Evolutionary conservation across 2,888 invertebrate genomes (phyloP), one percentile per base, ranked within the genome.

Genomic region (Pharmacophagus antenor): DNA sequence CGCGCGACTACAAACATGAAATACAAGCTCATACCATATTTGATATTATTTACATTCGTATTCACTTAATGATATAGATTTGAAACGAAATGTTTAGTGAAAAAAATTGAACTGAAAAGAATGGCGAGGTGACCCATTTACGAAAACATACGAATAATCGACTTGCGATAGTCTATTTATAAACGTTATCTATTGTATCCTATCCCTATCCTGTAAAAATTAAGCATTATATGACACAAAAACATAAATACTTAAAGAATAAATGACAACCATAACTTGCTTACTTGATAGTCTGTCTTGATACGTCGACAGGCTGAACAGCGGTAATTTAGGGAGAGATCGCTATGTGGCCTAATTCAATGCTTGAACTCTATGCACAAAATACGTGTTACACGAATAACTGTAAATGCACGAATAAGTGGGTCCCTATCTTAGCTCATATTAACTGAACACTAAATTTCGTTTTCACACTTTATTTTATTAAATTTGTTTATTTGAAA

Each of bases 261-360:
- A 57, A 58, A 49, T 37, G 54, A 54, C 67, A 62, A 68, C 69
- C 79, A 70, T 72, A 80, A 77, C 72, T 74, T 82, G 90, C 91
- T 91, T 85, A 91, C 91, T 71, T 67, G 70, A 65, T 68, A 62
- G 65, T 68, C 70, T 64, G 77, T 78, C 83, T 87, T 90, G 86
- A 90, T 91, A 91, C 91, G 91, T 91, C 91, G 90, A 91, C 90
- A 90, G 77, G 87, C 88, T 87, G 88, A 89, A 85, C 90, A 90
- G 91, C 91, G 91, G 91, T 91, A 91, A 90, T 90, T 91, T 88
- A 91, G 91, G 91, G 91, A 91, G 91, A 91, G 90, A 91, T 91
- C 90, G 91, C 91, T 91, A 91, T 91, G 91, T 91, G 91, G 91
- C 91, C 91, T 91, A 91, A 91, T 91, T 91, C 90, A 87, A 87